phyloP scores from a whole-genome alignment of 2,113 vertebrate genomes.

The Poeciliopsis retropinna region DNA sequence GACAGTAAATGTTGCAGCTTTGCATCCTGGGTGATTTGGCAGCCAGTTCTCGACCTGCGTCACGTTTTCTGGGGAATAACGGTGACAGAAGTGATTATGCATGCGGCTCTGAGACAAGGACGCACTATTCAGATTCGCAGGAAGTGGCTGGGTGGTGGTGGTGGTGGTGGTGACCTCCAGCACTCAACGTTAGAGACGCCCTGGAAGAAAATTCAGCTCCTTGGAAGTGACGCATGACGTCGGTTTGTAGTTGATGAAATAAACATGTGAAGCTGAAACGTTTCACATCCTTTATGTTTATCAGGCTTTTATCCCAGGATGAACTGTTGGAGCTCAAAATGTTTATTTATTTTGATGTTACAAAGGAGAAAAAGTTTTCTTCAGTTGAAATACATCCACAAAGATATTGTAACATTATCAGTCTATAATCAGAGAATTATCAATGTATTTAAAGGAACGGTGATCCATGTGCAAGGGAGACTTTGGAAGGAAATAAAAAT shows the following conservation, averaged over 20 bases:
- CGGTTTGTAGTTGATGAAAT: background rate
- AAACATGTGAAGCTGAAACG: background rate
- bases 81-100: background rate
- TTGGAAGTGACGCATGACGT: background rate
- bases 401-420: too few species aligned
- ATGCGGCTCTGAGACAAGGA: constrained; percentile 2
- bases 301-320: too few species aligned
- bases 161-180: constrained; percentile 9
- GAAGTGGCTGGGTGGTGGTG: background rate
- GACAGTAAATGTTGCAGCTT: background rate
- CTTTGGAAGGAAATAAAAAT: too few species aligned
- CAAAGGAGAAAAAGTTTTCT: too few species aligned
- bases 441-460: too few species aligned
- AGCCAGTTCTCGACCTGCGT: background rate
- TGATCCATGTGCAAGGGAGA: too few species aligned
- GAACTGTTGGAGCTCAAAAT: too few species aligned
- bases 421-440: too few species aligned
- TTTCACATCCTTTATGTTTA: too few species aligned
- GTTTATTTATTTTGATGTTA: too few species aligned
- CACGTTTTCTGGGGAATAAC: background rate
- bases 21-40: background rate
- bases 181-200: background rate
- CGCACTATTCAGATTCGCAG: background rate
- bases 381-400: too few species aligned
- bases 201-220: background rate